Evolutionary conservation across 2,113 vertebrate genomes (phyloP), one percentile per base, ranked within the genome.

Genomic region (Poecilia latipinna): DNA sequence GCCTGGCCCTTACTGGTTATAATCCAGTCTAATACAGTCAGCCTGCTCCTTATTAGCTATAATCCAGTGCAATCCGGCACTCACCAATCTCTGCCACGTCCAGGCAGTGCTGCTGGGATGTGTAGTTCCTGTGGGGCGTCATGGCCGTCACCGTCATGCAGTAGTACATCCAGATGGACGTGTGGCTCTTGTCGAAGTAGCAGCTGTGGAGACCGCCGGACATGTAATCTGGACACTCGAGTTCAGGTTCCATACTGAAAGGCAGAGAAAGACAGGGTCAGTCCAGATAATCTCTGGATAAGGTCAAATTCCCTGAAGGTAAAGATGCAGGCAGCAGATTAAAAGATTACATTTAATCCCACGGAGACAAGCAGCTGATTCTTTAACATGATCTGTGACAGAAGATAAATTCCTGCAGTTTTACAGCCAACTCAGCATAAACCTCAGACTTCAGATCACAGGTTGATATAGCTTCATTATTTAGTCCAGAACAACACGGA

Each of bases 1-100:
- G 2, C 10, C 35, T 11, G 35, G 35, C 10, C 35, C 10, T 37
- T 11, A 37, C 1, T 37, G 35, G 35, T 11, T 37, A 37, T 37
- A 37, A 37, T 37, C 8, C 35, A 11, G 35, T 37, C 8, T 37
- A 11, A 35, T 35, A 8, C 33, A 8, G 33, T 35, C 33, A 11
- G 35, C 10, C 35, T 37, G 8, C 8, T 37, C 35, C 35, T 37
- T 11, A 37, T 2, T 37, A 8, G 35, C 2, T 37, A 37, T 11
- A 37, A 37, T 11, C 35, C 10, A 11, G 35, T 11, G 2, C 11
- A 37, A 11, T 37, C 35, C 35, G 2, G 35, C 35, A 8, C 35
- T 86, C 61, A 95, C 95, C 94, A 2, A 95, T 93, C 0, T 95
- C 94, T 0, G 85, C 94, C 74, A 95, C 94, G 5, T 95, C 94